Conservation (phyloP, 1,140 invertebrate genomes). For the Lordiphosa mommai region DNA sequence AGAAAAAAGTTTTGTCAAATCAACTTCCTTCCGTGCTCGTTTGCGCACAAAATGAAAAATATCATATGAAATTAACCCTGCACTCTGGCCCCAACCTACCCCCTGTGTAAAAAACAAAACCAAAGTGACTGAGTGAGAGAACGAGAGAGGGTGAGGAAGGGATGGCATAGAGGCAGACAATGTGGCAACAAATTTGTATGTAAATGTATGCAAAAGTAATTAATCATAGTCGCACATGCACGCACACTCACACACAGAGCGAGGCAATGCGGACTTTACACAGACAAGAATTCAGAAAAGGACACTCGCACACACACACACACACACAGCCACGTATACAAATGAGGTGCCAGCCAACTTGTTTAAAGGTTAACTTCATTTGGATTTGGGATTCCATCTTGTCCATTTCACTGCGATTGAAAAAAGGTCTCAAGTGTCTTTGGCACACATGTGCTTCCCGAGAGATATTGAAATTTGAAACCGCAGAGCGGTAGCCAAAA, state of each 20-base stretch:
- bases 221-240: slow-evolving; percentile 79
- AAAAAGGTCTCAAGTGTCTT: slow-evolving; percentile 23
- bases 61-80: slow-evolving; percentile 70
- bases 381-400: slow-evolving; percentile 20
- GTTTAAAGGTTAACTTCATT: slow-evolving; percentile 73
- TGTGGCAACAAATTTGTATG: slow-evolving; percentile 78
- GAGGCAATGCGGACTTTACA: slow-evolving; percentile 55
- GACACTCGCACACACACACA: background rate
- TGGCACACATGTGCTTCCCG: slow-evolving; percentile 15
- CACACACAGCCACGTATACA: no score
- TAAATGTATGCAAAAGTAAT: slow-evolving; percentile 79
- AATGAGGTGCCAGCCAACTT: slow-evolving; percentile 50
- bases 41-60: slow-evolving; percentile 72
- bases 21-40: slow-evolving; percentile 66
- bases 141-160: background rate
- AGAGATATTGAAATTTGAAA: slow-evolving; percentile 46
- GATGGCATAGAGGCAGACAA: slow-evolving; percentile 59
- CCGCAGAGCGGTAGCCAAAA: background rate
- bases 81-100: slow-evolving; percentile 33
- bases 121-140: slow-evolving; percentile 8
- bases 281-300: slow-evolving; percentile 26
- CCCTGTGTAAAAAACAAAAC: slow-evolving; percentile 35
- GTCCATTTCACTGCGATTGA: slow-evolving; percentile 1
- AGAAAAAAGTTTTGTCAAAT: slow-evolving; percentile 68
- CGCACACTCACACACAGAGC: slow-evolving; percentile 41